A percentile compares a stretch with the other conserved stretches of the same genome.
phyloP scores from a whole-genome alignment of 2,797 vertebrate species.

The Phyllotis vaccarum region DNA sequence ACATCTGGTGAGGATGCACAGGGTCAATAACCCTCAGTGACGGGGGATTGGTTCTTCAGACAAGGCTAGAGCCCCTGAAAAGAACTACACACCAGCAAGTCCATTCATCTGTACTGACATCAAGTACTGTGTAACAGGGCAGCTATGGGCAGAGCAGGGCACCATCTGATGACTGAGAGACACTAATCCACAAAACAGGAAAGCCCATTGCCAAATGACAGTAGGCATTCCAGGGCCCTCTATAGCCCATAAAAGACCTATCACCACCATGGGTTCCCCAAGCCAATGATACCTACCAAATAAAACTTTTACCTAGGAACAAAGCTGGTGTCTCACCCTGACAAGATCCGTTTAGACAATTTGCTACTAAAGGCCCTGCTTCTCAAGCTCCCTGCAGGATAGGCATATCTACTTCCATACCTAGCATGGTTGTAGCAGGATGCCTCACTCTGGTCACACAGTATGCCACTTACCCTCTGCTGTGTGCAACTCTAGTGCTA shows the following conservation, averaged over 20 bases:
- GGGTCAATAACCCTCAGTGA: neutral
- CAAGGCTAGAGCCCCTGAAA: neutral
- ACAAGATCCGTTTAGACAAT: neutral
- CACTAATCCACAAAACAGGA: neutral
- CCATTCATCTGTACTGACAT: neutral
- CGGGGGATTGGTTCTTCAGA: neutral
- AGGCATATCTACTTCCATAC: neutral
- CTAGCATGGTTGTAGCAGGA: too few relatives aligned
- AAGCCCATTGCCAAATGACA: neutral
- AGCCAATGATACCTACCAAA: neutral
- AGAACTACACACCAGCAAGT: neutral
- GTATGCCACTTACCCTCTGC: slow-evolving; percentile 90
- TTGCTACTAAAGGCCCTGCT: neutral
- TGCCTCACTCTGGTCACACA: too few relatives aligned
- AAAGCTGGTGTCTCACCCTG: neutral
- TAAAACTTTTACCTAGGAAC: neutral
- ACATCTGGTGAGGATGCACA: neutral
- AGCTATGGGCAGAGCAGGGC: neutral
- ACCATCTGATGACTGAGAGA: neutral
- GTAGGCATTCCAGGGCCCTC: neutral
- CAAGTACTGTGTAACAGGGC: too few relatives aligned
- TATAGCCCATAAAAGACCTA: neutral
- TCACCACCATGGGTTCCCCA: too few relatives aligned
- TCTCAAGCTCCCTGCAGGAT: neutral
- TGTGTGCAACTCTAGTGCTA: slow-evolving; percentile 94